phyloP scores from a whole-genome alignment of 1,140 invertebrate species.

The Tetragnatha versicolor region DNA sequence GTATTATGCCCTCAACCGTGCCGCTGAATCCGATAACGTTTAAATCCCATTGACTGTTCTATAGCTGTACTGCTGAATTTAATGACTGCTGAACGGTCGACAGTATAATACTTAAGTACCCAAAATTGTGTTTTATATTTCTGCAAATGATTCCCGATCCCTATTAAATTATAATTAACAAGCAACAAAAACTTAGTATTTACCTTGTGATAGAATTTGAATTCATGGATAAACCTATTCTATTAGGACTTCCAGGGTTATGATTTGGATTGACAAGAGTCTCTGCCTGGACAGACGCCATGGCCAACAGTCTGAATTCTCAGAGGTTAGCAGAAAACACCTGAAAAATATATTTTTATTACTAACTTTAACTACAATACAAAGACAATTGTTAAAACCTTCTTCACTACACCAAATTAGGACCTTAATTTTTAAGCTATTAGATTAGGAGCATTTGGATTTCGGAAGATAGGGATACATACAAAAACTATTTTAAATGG shows the following conservation, averaged over 20 bases:
- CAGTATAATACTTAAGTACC: too few species aligned
- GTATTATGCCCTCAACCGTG: too few species aligned
- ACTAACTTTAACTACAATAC: neutral
- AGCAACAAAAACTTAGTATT: too few species aligned
- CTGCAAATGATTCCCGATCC: too few species aligned
- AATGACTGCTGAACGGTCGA: too few species aligned
- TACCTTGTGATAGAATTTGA: slow-evolving; percentile 44
- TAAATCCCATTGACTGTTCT: too few species aligned
- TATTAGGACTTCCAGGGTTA: slow-evolving; percentile 41
- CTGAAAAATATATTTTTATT: neutral
- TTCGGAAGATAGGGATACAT: neutral
- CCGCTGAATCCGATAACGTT: too few species aligned
- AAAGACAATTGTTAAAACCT: neutral
- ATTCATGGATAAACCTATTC: slow-evolving; percentile 39
- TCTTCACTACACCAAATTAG: neutral
- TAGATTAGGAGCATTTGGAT: neutral
- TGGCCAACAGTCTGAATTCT: neutral
- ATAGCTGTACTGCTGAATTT: too few species aligned
- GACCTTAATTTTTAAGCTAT: neutral
- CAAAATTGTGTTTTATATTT: too few species aligned
- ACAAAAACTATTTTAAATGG: neutral
- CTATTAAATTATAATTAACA: too few species aligned
- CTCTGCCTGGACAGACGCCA: slow-evolving; percentile 49
- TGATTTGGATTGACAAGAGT: slow-evolving; percentile 24
- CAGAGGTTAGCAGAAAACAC: neutral